phyloP scores from a whole-genome alignment of 2,113 vertebrate species.

The Microtus ochrogaster region DNA sequence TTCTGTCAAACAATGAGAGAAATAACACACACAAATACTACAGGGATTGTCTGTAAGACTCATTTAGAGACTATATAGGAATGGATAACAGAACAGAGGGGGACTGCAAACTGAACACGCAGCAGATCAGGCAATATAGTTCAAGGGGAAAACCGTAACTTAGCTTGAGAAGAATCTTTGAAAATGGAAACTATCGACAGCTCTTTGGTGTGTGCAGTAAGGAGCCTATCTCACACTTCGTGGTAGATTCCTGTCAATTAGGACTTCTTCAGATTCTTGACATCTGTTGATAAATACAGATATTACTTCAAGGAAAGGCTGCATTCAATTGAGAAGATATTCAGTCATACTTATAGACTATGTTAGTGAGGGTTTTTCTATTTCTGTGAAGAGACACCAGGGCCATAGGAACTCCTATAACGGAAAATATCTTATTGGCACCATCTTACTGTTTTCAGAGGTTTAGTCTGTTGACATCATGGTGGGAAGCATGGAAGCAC shows the following conservation, averaged over 20 bases:
- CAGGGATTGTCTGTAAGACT: neutral
- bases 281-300: neutral
- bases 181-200: neutral
- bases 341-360: neutral
- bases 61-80: neutral
- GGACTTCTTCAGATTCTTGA: neutral
- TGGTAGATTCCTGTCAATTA: neutral
- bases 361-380: neutral
- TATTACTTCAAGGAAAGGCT: neutral
- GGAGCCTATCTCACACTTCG: neutral
- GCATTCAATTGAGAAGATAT: constrained; percentile 1
- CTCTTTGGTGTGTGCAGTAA: neutral
- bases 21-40: neutral
- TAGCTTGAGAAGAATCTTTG: neutral
- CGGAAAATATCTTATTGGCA: neutral
- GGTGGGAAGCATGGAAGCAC: neutral
- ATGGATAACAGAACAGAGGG: neutral
- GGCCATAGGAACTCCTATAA: neutral
- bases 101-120: neutral
- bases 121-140: neutral
- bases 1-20: neutral
- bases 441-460: neutral
- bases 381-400: neutral
- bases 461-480: neutral
- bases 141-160: neutral